Conservation (phyloP, 2,113 vertebrate species). For the Uropsilus gracilis region DNA sequence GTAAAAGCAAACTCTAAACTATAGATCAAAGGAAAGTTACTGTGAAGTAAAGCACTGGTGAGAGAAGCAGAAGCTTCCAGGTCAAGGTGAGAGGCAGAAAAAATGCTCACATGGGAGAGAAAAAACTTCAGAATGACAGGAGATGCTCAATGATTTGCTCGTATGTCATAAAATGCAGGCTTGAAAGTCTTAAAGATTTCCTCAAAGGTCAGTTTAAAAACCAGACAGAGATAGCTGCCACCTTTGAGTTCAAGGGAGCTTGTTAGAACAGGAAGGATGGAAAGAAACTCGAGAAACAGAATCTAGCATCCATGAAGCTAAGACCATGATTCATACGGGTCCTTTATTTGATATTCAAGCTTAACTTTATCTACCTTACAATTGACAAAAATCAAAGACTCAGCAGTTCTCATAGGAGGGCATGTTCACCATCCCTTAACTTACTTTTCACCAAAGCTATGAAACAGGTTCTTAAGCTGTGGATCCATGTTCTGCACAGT, state of each 20-base stretch:
- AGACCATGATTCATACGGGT: no score
- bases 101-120: no score
- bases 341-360: slow-evolving; percentile 3
- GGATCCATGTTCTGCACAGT: neutral
- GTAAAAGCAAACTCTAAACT: neutral
- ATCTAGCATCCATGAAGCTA: no score
- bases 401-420: neutral
- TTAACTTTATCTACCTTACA: neutral
- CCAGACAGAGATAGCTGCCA: neutral
- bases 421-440: neutral
- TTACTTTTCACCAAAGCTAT: slow-evolving; percentile 15
- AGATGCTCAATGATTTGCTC: neutral
- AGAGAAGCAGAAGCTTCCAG: neutral
- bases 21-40: neutral
- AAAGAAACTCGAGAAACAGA: neutral
- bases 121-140: neutral
- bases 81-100: neutral
- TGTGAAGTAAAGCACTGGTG: neutral
- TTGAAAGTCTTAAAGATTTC: neutral
- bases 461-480: neutral
- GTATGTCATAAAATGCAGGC: neutral
- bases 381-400: neutral
- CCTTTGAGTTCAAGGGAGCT: neutral
- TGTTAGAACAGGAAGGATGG: neutral
- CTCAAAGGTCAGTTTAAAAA: neutral